Conservation (phyloP, 2,797 vertebrate genomes). For the Diplodus sargus region DNA sequence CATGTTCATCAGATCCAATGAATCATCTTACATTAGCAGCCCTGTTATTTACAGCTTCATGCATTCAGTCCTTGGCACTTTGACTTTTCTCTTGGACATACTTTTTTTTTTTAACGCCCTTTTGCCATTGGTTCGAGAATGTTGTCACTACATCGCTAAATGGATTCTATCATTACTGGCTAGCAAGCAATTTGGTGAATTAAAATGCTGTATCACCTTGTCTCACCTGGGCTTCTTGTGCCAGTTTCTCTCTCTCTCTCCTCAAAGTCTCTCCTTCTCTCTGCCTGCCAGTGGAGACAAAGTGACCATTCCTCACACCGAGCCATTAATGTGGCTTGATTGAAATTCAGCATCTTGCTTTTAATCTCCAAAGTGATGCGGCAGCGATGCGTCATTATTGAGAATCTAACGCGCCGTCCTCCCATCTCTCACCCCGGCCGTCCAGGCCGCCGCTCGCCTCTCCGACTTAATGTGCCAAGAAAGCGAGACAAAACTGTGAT, state of each 20-base stretch:
- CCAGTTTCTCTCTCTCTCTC: slow-evolving; percentile 45
- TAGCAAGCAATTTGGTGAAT: slow-evolving; percentile 78
- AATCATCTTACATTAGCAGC: slow-evolving; percentile 43
- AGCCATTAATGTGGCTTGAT: slow-evolving; percentile 85
- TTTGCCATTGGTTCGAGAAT: slow-evolving; percentile 58
- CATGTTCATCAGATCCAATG: slow-evolving; percentile 37
- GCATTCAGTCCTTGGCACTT: slow-evolving; percentile 61
- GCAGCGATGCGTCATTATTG: slow-evolving; percentile 85
- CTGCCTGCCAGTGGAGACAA: slow-evolving; percentile 76
- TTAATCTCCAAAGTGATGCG: slow-evolving; percentile 89
- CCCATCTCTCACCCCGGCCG: slow-evolving; percentile 70
- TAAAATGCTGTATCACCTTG: slow-evolving; percentile 78
- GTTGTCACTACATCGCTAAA: slow-evolving; percentile 69
- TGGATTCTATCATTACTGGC: slow-evolving; percentile 74
- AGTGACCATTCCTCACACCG: slow-evolving; percentile 81
- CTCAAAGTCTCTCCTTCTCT: slow-evolving; percentile 26
- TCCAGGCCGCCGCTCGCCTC: slow-evolving; percentile 53
- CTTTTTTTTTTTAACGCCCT: slow-evolving; percentile 54
- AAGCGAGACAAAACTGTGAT: slow-evolving; percentile 81
- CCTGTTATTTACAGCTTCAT: slow-evolving; percentile 48
- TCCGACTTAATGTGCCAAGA: slow-evolving; percentile 71
- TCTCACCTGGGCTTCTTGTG: slow-evolving; percentile 73
- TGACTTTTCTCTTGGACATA: slow-evolving; percentile 64
- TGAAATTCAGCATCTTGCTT: slow-evolving; percentile 90
- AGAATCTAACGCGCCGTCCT: slow-evolving; percentile 81